These are phyloP conservation scores for Ceyx margarethae DNA, from an alignment of 2,113 vertebrate species.

Conservation along the genomic window DNA sequence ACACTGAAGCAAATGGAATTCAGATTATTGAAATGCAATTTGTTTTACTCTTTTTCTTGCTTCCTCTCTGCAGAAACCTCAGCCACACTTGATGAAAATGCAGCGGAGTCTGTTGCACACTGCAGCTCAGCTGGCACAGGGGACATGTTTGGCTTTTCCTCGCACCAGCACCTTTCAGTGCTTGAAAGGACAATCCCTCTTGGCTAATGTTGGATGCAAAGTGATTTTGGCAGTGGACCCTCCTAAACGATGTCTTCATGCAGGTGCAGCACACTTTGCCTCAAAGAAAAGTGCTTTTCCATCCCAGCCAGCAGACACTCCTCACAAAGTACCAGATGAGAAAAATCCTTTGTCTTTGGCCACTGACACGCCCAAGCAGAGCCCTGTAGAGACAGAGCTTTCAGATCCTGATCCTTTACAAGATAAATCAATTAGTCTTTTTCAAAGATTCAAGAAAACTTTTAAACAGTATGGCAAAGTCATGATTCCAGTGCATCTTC, in stretches of 20 bases:
- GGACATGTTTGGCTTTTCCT: slow-evolving; percentile 49
- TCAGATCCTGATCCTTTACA: slow-evolving; percentile 88
- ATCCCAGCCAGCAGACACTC: slow-evolving; percentile 7
- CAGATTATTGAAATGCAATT: neutral
- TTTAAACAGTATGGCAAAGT: slow-evolving; percentile 98
- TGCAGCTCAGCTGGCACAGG: slow-evolving; percentile 63
- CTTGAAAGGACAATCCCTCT: slow-evolving; percentile 45
- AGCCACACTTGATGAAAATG: slow-evolving; percentile 69
- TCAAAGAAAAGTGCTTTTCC: slow-evolving; percentile 42
- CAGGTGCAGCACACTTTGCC: slow-evolving; percentile 30
- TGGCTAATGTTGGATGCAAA: slow-evolving; percentile 50
- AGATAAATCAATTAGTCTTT: slow-evolving; percentile 89
- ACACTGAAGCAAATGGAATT: neutral
- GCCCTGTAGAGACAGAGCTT: slow-evolving; percentile 25
- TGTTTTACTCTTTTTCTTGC: neutral
- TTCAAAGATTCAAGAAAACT: slow-evolving; percentile 93
- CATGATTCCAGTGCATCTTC: slow-evolving; percentile 91
- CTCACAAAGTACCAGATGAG: slow-evolving; percentile 18
- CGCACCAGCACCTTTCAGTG: slow-evolving; percentile 32
- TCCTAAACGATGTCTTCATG: slow-evolving; percentile 70
- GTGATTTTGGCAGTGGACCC: slow-evolving; percentile 42
- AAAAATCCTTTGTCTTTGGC: neutral
- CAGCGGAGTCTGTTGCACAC: slow-evolving; percentile 70
- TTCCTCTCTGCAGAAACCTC: slow-evolving; percentile 49
- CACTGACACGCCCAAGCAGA: slow-evolving; percentile 6